These are phyloP conservation scores for Ammodytes dubius DNA, from an alignment of 2,113 vertebrate species.

Conservation along the genomic window DNA sequence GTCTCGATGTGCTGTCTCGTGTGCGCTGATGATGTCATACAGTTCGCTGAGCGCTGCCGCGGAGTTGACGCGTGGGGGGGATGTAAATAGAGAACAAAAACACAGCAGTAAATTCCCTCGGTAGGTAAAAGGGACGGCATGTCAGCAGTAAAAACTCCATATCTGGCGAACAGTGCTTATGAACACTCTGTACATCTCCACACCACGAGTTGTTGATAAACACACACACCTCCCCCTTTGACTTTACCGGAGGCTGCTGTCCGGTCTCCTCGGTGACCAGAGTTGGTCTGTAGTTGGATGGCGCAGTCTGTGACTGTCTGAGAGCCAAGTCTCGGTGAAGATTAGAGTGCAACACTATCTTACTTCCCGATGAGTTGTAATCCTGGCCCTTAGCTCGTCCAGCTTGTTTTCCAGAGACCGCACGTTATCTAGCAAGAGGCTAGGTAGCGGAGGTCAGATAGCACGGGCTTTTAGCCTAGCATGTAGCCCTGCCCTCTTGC, in stretches of 20 bases:
- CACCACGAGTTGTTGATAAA: constrained; percentile 8
- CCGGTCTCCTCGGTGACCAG: neutral
- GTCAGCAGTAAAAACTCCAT: constrained; percentile 2
- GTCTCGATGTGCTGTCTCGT: constrained; percentile 9
- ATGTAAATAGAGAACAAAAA: constrained; percentile 25
- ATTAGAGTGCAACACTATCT: too few species aligned
- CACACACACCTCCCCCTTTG: constrained; percentile 8
- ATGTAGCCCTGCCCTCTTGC: constrained; percentile 18
- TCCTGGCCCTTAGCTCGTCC: neutral
- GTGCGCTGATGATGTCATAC: neutral
- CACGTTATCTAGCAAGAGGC: neutral
- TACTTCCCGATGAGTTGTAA: neutral
- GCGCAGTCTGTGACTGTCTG: neutral
- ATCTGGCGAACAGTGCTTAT: constrained; percentile 3
- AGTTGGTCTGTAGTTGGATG: neutral
- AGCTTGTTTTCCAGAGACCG: constrained; percentile 10
- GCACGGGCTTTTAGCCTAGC: constrained; percentile 19
- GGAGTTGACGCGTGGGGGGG: neutral
- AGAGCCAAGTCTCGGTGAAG: neutral
- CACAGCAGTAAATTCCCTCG: neutral
- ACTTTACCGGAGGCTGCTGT: neutral
- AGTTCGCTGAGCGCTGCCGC: neutral
- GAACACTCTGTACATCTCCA: neutral
- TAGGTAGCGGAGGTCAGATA: neutral
- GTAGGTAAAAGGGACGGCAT: constrained; percentile 10